These are phyloP conservation scores for Brachionus angularis DNA, from an alignment of 1,140 invertebrate species.

Conservation along the genomic window DNA sequence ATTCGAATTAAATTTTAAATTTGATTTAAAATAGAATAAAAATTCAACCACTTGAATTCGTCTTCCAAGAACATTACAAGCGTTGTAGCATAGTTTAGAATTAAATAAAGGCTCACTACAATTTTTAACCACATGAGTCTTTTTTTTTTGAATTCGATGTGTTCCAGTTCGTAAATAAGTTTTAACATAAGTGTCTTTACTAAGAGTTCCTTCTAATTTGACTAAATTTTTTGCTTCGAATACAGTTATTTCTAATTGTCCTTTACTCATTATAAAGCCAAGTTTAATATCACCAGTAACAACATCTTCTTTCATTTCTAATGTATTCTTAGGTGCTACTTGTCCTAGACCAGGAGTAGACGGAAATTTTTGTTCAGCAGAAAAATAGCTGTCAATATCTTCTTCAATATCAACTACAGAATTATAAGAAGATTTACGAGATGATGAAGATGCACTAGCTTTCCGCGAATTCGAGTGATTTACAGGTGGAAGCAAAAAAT, in stretches of 20 bases:
- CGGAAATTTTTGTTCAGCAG: not conserved
- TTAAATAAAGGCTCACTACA: slow-evolving; percentile 75
- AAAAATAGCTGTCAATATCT: slow-evolving; percentile 42
- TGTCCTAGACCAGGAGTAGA: slow-evolving; percentile 51
- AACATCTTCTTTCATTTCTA: slow-evolving; percentile 49
- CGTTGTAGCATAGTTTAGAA: slow-evolving; percentile 79
- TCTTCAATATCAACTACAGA: slow-evolving; percentile 23
- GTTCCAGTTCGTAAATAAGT: slow-evolving; percentile 82
- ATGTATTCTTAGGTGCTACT: slow-evolving; percentile 48
- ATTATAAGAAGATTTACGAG: slow-evolving; percentile 4
- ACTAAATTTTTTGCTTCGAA: slow-evolving; percentile 64
- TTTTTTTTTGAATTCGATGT: slow-evolving; percentile 79
- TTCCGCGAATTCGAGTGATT: not conserved
- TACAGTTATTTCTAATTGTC: slow-evolving; percentile 82
- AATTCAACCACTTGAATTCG: slow-evolving; percentile 66
- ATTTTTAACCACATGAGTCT: slow-evolving; percentile 75
- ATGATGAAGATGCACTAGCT: not conserved
- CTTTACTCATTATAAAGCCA: slow-evolving; percentile 80
- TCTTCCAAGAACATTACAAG: slow-evolving; percentile 75
- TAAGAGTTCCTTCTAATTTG: not conserved
- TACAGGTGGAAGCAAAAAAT: not conserved
- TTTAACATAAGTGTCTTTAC: slow-evolving; percentile 82
- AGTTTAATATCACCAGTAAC: slow-evolving; percentile 72
- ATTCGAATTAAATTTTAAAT: not conserved
- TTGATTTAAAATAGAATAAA: slow-evolving; percentile 25